Evolutionary conservation across 2,797 vertebrate species (phyloP).

Genomic region (Amblyopsis hoosieri): DNA sequence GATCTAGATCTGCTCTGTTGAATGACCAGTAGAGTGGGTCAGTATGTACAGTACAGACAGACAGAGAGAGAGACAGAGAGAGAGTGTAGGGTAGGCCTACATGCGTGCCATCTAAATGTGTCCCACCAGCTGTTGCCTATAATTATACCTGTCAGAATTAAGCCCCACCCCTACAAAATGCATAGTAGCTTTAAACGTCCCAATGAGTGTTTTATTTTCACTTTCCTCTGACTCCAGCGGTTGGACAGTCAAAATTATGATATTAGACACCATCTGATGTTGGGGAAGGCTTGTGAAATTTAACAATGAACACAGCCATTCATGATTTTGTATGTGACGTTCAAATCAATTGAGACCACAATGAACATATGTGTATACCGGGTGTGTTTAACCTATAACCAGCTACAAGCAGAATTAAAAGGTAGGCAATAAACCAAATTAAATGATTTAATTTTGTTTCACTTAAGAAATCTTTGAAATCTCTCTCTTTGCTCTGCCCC

Average conservation of each 20-base stretch:
- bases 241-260: background rate
- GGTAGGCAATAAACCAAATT: no score
- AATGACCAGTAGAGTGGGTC: background rate
- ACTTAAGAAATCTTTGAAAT: no score
- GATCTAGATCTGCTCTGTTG: background rate
- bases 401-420: no score
- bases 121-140: constrained; percentile 75
- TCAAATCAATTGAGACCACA: no score
- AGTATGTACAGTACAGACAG: background rate
- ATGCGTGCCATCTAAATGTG: constrained; percentile 48
- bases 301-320: no score
- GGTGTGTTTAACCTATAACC: no score
- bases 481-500: no score
- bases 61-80: background rate
- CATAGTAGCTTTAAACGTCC: constrained; percentile 18
- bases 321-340: no score
- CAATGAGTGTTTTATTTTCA: background rate
- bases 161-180: constrained; percentile 19
- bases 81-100: constrained; percentile 1
- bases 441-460: no score
- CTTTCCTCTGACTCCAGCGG: background rate
- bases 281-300: no score
- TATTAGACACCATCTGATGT: no score
- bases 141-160: constrained; percentile 57
- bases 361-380: no score